Conservation (phyloP, 2,797 vertebrate genomes). For the Eupleurogrammus muticus region DNA sequence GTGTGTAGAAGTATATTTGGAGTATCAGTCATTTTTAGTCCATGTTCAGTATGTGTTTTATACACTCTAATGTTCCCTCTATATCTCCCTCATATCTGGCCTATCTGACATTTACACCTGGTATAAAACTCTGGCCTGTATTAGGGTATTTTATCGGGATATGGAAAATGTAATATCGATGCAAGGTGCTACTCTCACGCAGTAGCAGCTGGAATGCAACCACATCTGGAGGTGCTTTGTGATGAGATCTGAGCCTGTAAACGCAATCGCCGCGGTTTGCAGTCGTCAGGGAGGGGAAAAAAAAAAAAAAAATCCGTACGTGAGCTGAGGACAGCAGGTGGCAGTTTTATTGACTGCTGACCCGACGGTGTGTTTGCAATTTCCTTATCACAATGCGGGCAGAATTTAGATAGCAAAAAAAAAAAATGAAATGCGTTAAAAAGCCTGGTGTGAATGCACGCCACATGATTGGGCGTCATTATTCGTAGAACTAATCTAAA, state of each 20-base stretch:
- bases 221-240: slow-evolving; percentile 23
- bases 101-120: slow-evolving; percentile 10
- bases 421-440: slow-evolving; percentile 11
- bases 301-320: slow-evolving; percentile 4
- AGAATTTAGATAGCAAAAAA: background rate
- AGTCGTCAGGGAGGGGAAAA: slow-evolving; percentile 17
- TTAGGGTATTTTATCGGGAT: slow-evolving; percentile 2
- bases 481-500: slow-evolving; percentile 8
- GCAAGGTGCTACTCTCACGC: slow-evolving; percentile 15
- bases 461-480: background rate
- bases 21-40: slow-evolving; percentile 10
- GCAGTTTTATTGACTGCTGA: slow-evolving; percentile 31
- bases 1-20: slow-evolving; percentile 1
- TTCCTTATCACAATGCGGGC: slow-evolving; percentile 2
- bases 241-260: slow-evolving; percentile 28
- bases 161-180: slow-evolving; percentile 23
- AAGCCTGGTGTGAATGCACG: background rate
- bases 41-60: background rate
- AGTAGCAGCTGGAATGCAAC: slow-evolving; percentile 17
- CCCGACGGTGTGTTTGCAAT: background rate
- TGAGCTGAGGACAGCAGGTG: slow-evolving; percentile 19
- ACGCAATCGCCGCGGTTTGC: background rate
- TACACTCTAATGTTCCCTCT: background rate
- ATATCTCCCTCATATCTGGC: slow-evolving; percentile 13
- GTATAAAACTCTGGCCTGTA: background rate